phyloP scores from a whole-genome alignment of 2,888 invertebrate genomes.

The Leuctra nigra region DNA sequence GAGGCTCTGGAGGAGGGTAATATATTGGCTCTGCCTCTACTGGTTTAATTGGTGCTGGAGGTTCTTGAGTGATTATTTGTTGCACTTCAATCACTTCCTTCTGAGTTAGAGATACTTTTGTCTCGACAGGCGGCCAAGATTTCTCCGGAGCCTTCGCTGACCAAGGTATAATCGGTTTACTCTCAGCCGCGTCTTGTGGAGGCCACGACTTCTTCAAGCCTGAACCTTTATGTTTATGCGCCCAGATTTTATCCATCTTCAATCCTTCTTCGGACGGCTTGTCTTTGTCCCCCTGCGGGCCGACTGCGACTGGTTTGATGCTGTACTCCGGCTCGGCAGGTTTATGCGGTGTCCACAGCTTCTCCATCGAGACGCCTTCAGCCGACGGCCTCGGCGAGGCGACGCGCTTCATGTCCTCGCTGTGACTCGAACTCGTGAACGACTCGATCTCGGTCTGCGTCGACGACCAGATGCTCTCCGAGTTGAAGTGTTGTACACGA shows the following conservation, averaged over 20 bases:
- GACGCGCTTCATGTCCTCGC: conserved; percentile 23
- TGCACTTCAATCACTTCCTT: conserved; percentile 22
- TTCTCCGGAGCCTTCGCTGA: conserved; percentile 40
- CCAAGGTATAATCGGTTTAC: conserved; percentile 35
- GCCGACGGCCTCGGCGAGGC: conserved; percentile 39
- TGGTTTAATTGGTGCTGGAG: not conserved
- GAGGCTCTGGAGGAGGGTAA: conserved; percentile 2
- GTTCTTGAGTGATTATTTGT: conserved; percentile 22
- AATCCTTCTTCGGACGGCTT: conserved; percentile 57
- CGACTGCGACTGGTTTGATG: conserved; percentile 16
- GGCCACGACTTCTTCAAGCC: conserved; percentile 47
- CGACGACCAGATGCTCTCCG: conserved; percentile 17
- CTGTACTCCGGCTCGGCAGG: conserved; percentile 25
- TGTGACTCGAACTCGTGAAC: conserved; percentile 10
- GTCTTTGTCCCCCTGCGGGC: conserved; percentile 32
- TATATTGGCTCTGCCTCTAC: not conserved
- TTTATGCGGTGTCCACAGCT: conserved; percentile 36
- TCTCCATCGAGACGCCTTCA: conserved; percentile 39
- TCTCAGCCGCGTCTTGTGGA: conserved; percentile 38
- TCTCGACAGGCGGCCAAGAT: conserved; percentile 35
- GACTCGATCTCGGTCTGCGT: conserved; percentile 8
- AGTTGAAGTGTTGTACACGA: not conserved
- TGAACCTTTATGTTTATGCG: conserved; percentile 44
- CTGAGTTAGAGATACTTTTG: conserved; percentile 12
- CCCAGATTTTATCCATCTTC: conserved; percentile 63